These are phyloP conservation scores for Laticauda laticaudata DNA, from an alignment of 2,113 vertebrate genomes.

Conservation along the genomic window DNA sequence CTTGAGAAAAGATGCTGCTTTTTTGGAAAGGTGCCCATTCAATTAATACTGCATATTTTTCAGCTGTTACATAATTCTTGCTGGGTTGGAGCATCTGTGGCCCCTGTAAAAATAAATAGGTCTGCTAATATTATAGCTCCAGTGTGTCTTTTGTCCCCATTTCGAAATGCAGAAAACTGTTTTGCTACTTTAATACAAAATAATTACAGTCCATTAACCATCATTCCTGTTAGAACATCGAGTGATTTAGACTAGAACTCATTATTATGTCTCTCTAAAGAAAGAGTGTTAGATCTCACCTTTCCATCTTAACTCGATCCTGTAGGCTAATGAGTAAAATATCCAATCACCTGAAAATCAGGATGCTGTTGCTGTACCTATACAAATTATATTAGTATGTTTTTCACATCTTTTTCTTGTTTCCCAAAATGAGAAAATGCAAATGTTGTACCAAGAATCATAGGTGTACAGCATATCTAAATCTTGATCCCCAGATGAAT, in stretches of 20 bases:
- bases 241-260: constrained; percentile 30
- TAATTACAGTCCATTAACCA: constrained; percentile 1
- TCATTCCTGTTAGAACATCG: constrained; percentile 40
- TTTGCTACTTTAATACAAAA: not conserved
- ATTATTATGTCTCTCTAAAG: constrained; percentile 29
- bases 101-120: constrained; percentile 10
- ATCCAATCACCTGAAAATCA: constrained; percentile 55
- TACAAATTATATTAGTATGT: constrained; percentile 61
- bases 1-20: not conserved
- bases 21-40: not conserved
- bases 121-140: not conserved
- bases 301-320: constrained; percentile 30
- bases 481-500: constrained; percentile 75
- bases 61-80: not conserved
- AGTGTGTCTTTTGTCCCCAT: not conserved
- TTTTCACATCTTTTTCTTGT: constrained; percentile 76
- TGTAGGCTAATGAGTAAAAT: constrained; percentile 57
- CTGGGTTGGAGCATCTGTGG: not conserved
- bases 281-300: constrained; percentile 27
- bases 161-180: not conserved
- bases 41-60: not conserved
- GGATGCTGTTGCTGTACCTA: constrained; percentile 58
- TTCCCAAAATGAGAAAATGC: constrained; percentile 80
- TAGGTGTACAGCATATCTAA: constrained; percentile 72
- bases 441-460: constrained; percentile 68